Evolutionary conservation across 2,888 invertebrate genomes (phyloP).

Genomic region (Aporophyla lueneburgensis): DNA sequence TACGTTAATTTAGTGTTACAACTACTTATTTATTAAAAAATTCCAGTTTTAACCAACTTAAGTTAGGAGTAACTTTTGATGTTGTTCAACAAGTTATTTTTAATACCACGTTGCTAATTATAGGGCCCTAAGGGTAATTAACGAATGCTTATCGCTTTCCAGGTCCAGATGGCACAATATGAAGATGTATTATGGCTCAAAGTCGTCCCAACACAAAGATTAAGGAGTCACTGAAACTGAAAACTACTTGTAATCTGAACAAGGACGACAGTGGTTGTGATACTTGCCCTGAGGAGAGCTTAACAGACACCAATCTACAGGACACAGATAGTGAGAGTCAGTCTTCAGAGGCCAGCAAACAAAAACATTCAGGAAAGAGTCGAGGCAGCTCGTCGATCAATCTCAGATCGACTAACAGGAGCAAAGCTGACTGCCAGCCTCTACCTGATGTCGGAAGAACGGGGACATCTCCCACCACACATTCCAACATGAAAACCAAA

Average conservation of each 20-base stretch:
- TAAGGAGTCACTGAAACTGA: conserved; percentile 71
- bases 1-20: conserved; percentile 58
- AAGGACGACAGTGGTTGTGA: conserved; percentile 71
- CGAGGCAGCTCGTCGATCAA: conserved; percentile 69
- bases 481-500: conserved; percentile 91
- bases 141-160: conserved; percentile 76
- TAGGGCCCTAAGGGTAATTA: conserved; percentile 64
- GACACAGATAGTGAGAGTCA: conserved; percentile 62
- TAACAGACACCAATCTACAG: conserved; percentile 56
- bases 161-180: conserved; percentile 81
- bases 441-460: conserved; percentile 89
- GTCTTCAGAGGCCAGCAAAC: conserved; percentile 48
- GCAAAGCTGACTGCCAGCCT: conserved; percentile 74
- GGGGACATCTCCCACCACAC: conserved; percentile 85
- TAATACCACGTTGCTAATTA: conserved; percentile 75
- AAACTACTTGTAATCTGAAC: conserved; percentile 54
- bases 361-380: conserved; percentile 51
- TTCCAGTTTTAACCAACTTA: conserved; percentile 45
- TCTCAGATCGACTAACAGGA: conserved; percentile 72
- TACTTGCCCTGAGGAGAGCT: conserved; percentile 66
- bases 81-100: conserved; percentile 69
- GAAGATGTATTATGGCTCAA: conserved; percentile 74
- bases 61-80: conserved; percentile 59
- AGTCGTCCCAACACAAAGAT: conserved; percentile 73
- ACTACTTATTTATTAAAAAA: conserved; percentile 60